Base-by-base conservation (phyloP, 2,797 vertebrate genomes). In the Sparus aurata region DNA sequence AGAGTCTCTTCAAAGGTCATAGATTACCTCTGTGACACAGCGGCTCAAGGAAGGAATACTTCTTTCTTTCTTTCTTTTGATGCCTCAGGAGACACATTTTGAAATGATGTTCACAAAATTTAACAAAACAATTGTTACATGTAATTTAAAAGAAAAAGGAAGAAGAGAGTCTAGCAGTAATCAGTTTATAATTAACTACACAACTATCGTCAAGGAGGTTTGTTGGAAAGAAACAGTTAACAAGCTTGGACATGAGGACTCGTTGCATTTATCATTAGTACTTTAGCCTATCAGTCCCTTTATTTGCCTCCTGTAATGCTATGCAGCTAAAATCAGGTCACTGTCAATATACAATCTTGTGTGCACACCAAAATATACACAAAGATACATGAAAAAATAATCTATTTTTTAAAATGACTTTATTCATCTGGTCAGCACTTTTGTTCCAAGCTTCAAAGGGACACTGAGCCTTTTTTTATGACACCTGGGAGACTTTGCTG, bases 401-500 rank as follows among this genome's bases (percentile, higher is more conserved):
- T 75, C 58, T 74, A 17, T 81, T 62, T 83, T 55, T 17, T 20
- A 75, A 75, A 68, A 67, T 16, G 22, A 64, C 41, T 12, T 92
- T 85, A 66, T 87, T 89, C 63, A 75, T 93, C 80, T 94, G 91
- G 83, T 95, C 91, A 96, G 95, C 96, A 95, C 94, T 92, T 92
- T 87, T 81, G 76, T 83, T 83, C 69, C 93, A 91, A 91, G 93
- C 93, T 89, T 91, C 78, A 82, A 77, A 84, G 75, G 72, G 77
- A 83, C 57, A 53, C 75, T 70, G 79, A n/a, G 22, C 50, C 59
- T 66, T 87, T 89, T 91, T 92, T 94, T 92, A 93, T 79, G 88
- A 83, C 70, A 86, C 92, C 92, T 89, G 90, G 90, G 97, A 97
- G 96, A 95, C 93, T 82, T 87, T 90, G 86, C 73, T 84, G 95